These are phyloP conservation scores for Scytalopus superciliaris DNA, from an alignment of 2,113 vertebrate genomes.

Conservation along the genomic window DNA sequence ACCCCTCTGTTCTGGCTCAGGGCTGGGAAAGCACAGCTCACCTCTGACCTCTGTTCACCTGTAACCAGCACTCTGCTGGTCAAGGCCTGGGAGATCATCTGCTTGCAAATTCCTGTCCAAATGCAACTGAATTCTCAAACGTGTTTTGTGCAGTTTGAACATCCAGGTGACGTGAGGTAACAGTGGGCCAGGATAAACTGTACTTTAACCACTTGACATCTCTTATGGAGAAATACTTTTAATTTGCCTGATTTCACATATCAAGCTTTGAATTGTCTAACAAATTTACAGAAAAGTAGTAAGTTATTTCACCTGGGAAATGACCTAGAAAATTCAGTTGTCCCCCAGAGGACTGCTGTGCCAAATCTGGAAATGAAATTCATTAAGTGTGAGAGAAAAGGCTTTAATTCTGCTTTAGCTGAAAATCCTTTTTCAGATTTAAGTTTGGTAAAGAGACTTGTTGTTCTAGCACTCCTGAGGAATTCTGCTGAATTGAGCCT, in stretches of 20 bases:
- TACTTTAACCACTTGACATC: background rate
- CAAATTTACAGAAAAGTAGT: background rate
- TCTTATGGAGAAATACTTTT: background rate
- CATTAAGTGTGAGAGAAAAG: background rate
- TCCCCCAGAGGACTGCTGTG: constrained; percentile 21
- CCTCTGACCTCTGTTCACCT: background rate
- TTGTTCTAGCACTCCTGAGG: background rate
- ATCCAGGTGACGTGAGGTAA: background rate
- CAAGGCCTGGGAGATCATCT: background rate
- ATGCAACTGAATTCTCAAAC: background rate
- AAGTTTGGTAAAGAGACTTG: background rate
- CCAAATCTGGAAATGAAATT: background rate
- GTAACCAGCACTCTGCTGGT: accelerated
- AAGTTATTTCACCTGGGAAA: constrained; percentile 40
- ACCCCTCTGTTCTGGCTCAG: accelerated
- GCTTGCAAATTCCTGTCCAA: background rate
- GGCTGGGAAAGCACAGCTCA: background rate
- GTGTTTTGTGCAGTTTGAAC: background rate
- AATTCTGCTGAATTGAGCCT: background rate
- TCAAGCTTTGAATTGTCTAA: background rate
- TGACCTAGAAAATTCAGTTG: constrained; percentile 39
- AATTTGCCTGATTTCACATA: background rate
- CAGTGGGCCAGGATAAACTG: background rate
- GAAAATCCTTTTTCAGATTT: background rate
- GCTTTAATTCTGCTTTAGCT: background rate